Conservation (phyloP, 1,140 invertebrate species). For the Pararge aegeria region DNA sequence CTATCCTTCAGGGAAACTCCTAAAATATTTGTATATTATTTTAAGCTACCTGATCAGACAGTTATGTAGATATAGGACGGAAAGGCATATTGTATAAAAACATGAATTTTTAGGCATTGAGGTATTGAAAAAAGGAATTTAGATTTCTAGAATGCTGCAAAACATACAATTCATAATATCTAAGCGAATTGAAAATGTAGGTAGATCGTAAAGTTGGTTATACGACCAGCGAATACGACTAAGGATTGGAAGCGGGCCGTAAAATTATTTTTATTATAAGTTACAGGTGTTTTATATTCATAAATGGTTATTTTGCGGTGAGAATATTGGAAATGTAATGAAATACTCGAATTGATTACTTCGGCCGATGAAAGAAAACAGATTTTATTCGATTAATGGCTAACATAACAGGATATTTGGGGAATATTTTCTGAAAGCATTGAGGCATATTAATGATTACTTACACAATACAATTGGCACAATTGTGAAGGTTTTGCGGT, state of each 20-base stretch:
- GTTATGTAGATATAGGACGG: too few species aligned
- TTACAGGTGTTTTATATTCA: slow-evolving; percentile 23
- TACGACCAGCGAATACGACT: not conserved
- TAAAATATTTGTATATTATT: too few species aligned
- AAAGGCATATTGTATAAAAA: too few species aligned
- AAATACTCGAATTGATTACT: slow-evolving; percentile 15
- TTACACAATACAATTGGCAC: not conserved
- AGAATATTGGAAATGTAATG: slow-evolving; percentile 10
- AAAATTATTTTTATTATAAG: slow-evolving; percentile 26
- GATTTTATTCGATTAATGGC: slow-evolving; percentile 14
- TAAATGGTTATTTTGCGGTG: slow-evolving; percentile 16
- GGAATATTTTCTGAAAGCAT: not conserved
- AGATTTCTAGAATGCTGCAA: too few species aligned
- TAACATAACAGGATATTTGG: slow-evolving; percentile 12
- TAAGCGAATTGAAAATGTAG: slow-evolving; percentile 19
- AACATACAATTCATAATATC: too few species aligned
- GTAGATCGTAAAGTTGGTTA: slow-evolving; percentile 16
- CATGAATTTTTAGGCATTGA: too few species aligned
- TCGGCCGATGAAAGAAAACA: slow-evolving; percentile 13
- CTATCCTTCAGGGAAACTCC: too few species aligned
- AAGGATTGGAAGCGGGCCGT: slow-evolving; percentile 11
- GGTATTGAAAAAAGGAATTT: too few species aligned
- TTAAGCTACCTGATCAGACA: too few species aligned
- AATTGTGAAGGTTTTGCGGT: slow-evolving; percentile 4
- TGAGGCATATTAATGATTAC: not conserved